A percentile compares a stretch with the other conserved stretches of the same genome.
These are phyloP conservation scores for Biston stratarius DNA, from an alignment of 2,888 invertebrate species.

Conservation along the genomic window DNA sequence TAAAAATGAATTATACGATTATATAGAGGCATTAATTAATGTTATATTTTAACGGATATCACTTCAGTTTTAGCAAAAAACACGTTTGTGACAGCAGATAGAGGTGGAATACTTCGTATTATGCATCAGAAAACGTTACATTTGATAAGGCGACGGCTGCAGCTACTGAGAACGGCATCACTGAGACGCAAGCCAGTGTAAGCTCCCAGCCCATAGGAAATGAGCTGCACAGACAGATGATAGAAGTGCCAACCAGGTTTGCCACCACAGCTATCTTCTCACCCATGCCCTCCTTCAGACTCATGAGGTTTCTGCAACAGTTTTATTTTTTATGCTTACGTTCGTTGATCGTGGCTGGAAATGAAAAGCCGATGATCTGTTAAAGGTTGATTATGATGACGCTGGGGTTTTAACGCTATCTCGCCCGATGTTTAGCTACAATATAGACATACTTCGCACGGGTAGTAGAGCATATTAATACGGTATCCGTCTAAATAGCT, in stretches of 20 bases:
- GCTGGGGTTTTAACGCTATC: too few species aligned
- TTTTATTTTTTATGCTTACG: too few species aligned
- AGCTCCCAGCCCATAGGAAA: conserved; percentile 94
- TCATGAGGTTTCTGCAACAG: conserved; percentile 88
- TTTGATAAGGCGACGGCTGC: conserved; percentile 92
- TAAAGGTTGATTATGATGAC: too few species aligned
- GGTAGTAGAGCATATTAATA: too few species aligned
- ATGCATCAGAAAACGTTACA: conserved; percentile 68
- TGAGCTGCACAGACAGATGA: conserved; percentile 90
- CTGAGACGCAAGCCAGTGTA: conserved; percentile 92
- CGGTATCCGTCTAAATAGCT: too few species aligned
- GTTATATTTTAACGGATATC: too few species aligned
- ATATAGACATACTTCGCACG: too few species aligned
- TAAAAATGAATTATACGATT: conserved; percentile 47
- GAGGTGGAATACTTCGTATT: background rate
- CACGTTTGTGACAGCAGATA: too few species aligned
- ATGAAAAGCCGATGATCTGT: too few species aligned
- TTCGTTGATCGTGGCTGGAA: too few species aligned
- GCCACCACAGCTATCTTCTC: conserved; percentile 93
- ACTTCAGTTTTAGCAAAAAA: too few species aligned
- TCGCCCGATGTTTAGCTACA: too few species aligned
- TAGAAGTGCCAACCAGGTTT: conserved; percentile 89
- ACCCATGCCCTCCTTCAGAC: conserved; percentile 93
- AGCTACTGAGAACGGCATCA: conserved; percentile 91
- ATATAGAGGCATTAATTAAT: background rate